phyloP scores from a whole-genome alignment of 2,113 vertebrate genomes.

The Illadopsis cleaveri region DNA sequence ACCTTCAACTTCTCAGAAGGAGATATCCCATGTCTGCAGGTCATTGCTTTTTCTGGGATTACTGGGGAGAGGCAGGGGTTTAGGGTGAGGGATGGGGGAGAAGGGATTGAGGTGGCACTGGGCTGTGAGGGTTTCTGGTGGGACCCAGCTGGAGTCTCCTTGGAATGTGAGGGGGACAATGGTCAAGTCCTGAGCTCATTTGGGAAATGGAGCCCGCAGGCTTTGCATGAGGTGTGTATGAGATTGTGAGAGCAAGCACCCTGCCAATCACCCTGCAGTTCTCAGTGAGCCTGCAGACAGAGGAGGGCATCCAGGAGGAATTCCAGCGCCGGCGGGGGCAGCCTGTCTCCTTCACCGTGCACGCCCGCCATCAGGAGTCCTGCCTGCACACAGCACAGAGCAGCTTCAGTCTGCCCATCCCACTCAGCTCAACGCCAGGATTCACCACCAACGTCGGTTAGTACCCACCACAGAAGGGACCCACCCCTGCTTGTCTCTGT shows the following conservation, averaged over 20 bases:
- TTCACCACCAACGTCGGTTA: constrained; percentile 93
- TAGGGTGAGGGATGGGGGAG: background rate
- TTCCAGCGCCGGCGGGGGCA: constrained; percentile 86
- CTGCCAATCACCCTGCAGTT: constrained; percentile 73
- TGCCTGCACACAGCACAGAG: constrained; percentile 94
- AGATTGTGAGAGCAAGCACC: background rate
- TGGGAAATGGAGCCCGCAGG: accelerated
- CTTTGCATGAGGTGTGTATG: background rate
- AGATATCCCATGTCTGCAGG: constrained; percentile 95
- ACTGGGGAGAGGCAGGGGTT: background rate
- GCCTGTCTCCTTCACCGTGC: constrained; percentile 81
- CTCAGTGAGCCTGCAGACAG: constrained; percentile 93
- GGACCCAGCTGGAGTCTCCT: background rate
- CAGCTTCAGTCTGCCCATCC: constrained; percentile 94
- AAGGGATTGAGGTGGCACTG: background rate
- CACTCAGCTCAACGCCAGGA: constrained; percentile 90
- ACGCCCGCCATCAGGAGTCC: constrained; percentile 91
- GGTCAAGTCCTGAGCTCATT: background rate
- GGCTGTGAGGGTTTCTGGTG: background rate
- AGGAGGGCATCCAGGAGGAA: constrained; percentile 89
- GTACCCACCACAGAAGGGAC: background rate
- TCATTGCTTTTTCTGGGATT: constrained; percentile 25
- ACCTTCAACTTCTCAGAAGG: constrained; percentile 94
- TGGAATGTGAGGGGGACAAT: background rate
- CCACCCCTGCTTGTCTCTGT: background rate